phyloP scores from a whole-genome alignment of 2,113 vertebrate genomes.

The Hymenochirus boettgeri region DNA sequence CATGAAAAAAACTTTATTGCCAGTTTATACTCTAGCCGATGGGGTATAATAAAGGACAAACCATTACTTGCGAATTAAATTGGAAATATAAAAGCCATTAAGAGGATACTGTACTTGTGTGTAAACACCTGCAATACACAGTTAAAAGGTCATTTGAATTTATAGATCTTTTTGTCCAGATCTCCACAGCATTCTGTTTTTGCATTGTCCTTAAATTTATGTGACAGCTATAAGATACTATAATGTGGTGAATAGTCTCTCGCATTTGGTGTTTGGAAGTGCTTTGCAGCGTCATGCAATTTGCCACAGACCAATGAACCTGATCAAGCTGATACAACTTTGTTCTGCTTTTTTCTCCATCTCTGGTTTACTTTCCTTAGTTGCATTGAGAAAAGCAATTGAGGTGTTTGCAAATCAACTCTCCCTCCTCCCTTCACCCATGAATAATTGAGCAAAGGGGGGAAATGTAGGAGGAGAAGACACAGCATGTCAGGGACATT shows the following conservation, averaged over 20 bases:
- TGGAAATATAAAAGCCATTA: slow-evolving; percentile 44
- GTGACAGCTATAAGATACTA: slow-evolving; percentile 76
- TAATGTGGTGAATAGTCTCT: slow-evolving; percentile 65
- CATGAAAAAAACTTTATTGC: slow-evolving; percentile 56
- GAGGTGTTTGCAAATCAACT: slow-evolving; percentile 16
- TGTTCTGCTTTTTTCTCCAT: slow-evolving; percentile 36
- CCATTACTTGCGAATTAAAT: background rate
- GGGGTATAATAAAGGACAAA: slow-evolving; percentile 2
- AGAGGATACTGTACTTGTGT: slow-evolving; percentile 55
- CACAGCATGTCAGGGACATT: slow-evolving; percentile 25
- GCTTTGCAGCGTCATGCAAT: slow-evolving; percentile 48
- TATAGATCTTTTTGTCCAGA: slow-evolving; percentile 49
- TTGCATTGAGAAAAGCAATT: slow-evolving; percentile 13
- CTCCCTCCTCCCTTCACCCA: slow-evolving; percentile 13
- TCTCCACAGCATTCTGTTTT: slow-evolving; percentile 50
- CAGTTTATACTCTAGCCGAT: slow-evolving; percentile 74
- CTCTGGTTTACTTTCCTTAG: background rate
- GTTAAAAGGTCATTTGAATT: slow-evolving; percentile 49
- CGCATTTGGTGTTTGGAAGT: slow-evolving; percentile 41
- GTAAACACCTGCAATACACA: slow-evolving; percentile 65
- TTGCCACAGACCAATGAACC: slow-evolving; percentile 56
- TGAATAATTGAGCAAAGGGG: slow-evolving; percentile 31
- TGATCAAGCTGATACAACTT: slow-evolving; percentile 37
- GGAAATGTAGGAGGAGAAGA: slow-evolving; percentile 1
- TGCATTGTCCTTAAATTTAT: slow-evolving; percentile 62